Base-by-base conservation (phyloP, 2,888 invertebrate species). In the Clistopyga incitator region DNA sequence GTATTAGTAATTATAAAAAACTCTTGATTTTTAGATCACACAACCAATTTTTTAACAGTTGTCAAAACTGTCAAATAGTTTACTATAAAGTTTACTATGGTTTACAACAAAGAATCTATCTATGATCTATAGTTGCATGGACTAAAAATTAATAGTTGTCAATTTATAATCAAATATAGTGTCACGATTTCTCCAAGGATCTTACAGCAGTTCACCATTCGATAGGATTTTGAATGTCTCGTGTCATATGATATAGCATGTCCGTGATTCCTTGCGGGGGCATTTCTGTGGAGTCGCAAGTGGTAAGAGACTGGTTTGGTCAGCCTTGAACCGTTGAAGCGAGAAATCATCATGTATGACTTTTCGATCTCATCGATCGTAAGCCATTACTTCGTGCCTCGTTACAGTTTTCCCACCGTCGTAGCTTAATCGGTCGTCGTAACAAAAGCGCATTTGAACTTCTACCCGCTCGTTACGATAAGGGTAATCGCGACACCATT, bases 241-340 rank as follows among this genome's bases (percentile, higher is more conserved):
- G 25, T 38, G 8, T 38, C 13, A 47, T 47, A 4, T 13, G n/a
- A 47, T 4, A 47, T 15, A n/a, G 15, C 6, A 47, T 4, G 2
- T 3, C 54, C 20, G 54, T 10, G 23, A 23, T 20, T 54, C 23
- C 20, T 54, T 20, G 54, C 20, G 2, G 23, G 47, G 47, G n/a
- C 47, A 6, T 15, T 47, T 3, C 47, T 56, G 13, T 15, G 15
- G 1, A 6, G 13, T 0, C 25, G 25, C 34, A 82, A 88, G 88
- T 88, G 87, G 88, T 87, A 88, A 87, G 78, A 68, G 76, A 38
- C 85, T 78, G 78, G 83, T 88, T 76, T 23, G 79, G 86, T 88
- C 88, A 88, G 88, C 85, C 88, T 84, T 80, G 85, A 72, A 76
- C 11, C 20, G 50, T 15, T 20, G 29, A 6, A n/a, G n/a, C 61